Percentiles rank a stretch among this genome's conserved stretches.
Conservation (phyloP, 2,113 vertebrate genomes). For the Centropus unirufus region DNA sequence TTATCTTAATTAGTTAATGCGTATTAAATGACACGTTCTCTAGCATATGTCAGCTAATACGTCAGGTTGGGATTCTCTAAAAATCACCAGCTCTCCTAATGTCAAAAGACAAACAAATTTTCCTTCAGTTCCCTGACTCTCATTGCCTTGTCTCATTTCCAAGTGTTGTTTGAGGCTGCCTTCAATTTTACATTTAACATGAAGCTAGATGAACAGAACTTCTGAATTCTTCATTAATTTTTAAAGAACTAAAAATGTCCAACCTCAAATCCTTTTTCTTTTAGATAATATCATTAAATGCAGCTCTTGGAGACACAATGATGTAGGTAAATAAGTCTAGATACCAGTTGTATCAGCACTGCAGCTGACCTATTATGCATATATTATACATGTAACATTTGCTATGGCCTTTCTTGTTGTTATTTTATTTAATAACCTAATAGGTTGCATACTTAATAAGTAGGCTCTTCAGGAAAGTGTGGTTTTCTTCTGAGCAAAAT, state of each 20-base stretch:
- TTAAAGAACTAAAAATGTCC: background rate
- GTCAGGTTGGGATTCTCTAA: background rate
- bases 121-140: background rate
- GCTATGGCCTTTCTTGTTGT: background rate
- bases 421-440: background rate
- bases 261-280: background rate
- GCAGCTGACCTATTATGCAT: background rate
- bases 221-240: background rate
- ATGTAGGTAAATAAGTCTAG: background rate
- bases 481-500: background rate
- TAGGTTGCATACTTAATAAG: background rate
- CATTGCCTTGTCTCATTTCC: background rate
- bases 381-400: background rate
- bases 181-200: background rate
- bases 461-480: background rate
- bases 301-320: background rate
- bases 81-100: background rate
- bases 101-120: background rate
- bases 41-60: background rate
- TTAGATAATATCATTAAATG: background rate
- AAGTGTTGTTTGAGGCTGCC: background rate
- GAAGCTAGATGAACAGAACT: background rate
- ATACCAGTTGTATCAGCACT: background rate
- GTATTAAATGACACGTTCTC: background rate
- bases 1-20: conserved; percentile 40